Evolutionary conservation across 2,113 vertebrate genomes (phyloP), one percentile per base, ranked within the genome.

Genomic region (Pipa parva): DNA sequence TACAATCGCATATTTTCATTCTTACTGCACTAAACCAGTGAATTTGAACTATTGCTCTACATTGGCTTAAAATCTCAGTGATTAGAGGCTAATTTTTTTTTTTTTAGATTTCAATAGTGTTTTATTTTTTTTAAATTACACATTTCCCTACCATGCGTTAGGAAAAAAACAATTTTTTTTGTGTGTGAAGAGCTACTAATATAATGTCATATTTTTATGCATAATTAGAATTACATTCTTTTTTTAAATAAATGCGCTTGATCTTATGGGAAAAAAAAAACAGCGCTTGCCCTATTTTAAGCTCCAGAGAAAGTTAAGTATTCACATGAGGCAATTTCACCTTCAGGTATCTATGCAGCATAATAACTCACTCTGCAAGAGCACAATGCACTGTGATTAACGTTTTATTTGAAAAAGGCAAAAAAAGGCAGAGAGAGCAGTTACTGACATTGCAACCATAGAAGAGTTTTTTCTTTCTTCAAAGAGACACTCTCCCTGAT

Each of bases 401-500:
- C 65, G 46, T 60, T 69, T 68, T 69, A 69, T 69, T 69, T 69
- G 65, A 69, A 69, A 68, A 69, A 69, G 51, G 51, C 29, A 33
- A 59, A 69, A 17, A 52, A 69, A 48, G n/a, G n/a, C n/a, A 69
- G 29, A 69, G 29, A 60, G 57, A 39, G 31, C 7, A 15, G 46
- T 48, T 48, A 50, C 65, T 59, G 65, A 31, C 56, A 59, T 7
- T 29, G 65, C 50, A 60, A 56, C 29, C 29, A 69, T 48, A 60
- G 59, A 48, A 69, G 46, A 69, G 60, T 69, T 39, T 60, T 69
- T 69, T 60, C 51, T 6, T 60, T 69, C 56, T 52, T 33, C 50
- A 20, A 69, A 69, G 42, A 60, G 65, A 20, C 65, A 42, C 39
- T 60, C 22, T 59, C 11, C 58, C 42, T 68, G 31, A 37, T 68